These are phyloP conservation scores for Clinocottus analis DNA, from an alignment of 2,113 vertebrate genomes.

Conservation along the genomic window DNA sequence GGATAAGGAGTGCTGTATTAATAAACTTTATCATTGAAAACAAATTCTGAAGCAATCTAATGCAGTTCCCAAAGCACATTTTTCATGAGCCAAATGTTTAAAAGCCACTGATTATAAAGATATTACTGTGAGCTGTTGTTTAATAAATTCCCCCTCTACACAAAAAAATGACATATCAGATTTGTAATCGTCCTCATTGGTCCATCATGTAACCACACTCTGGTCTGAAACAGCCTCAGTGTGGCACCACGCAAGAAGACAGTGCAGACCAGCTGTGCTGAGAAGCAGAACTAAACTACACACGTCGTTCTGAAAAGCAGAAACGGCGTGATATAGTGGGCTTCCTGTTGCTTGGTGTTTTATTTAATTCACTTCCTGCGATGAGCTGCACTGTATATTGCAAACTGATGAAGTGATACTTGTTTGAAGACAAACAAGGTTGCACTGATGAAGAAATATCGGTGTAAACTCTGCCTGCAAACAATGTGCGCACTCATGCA, in stretches of 20 bases:
- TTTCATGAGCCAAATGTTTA: background rate
- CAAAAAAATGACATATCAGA: background rate
- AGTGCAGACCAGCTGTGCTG: slow-evolving; percentile 44
- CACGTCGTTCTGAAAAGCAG: slow-evolving; percentile 60
- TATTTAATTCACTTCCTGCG: slow-evolving; percentile 71
- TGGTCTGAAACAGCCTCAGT: slow-evolving; percentile 4
- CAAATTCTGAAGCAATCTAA: background rate
- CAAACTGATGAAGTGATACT: background rate
- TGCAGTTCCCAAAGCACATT: background rate
- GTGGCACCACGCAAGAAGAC: background rate
- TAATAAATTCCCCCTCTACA: background rate
- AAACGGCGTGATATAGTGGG: slow-evolving; percentile 53
- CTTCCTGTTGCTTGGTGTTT: slow-evolving; percentile 78
- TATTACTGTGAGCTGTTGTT: background rate
- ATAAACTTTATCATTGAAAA: background rate
- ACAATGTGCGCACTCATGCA: background rate
- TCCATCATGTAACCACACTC: background rate
- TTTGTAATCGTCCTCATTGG: background rate
- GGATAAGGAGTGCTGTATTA: background rate
- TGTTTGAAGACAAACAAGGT: background rate
- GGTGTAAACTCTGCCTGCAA: background rate
- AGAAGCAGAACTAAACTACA: slow-evolving; percentile 62
- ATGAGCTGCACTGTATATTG: background rate
- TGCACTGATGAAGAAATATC: background rate
- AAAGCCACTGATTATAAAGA: background rate